Conservation (phyloP, 2,113 vertebrate species). For the Pangasianodon gigas region DNA sequence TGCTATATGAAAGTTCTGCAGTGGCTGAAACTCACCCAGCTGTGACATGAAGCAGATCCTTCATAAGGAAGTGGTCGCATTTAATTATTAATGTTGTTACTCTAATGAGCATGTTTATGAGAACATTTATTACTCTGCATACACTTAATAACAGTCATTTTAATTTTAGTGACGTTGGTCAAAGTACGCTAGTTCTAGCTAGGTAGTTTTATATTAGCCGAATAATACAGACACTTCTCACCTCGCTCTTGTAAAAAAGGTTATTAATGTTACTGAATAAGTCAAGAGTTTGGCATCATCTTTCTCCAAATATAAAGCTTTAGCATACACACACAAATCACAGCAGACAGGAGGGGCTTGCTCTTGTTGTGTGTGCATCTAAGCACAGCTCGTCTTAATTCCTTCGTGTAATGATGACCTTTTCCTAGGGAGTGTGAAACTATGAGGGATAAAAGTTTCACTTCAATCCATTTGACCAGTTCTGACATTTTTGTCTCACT, state of each 20-base stretch:
- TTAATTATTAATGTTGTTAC: neutral
- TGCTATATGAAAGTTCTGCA: neutral
- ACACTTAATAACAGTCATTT: neutral
- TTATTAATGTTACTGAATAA: neutral
- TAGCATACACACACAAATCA: neutral
- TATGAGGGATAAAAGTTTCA: too few species aligned
- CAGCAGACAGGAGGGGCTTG: neutral
- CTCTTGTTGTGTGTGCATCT: neutral
- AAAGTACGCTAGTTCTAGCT: neutral
- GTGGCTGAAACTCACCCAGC: neutral
- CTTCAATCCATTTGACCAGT: neutral
- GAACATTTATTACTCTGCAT: neutral
- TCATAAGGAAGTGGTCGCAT: neutral
- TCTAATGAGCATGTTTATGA: neutral
- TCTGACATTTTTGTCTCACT: neutral
- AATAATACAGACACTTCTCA: neutral
- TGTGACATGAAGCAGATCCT: neutral
- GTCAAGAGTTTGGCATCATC: neutral
- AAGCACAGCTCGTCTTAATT: neutral
- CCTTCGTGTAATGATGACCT: neutral
- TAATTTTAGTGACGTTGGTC: neutral
- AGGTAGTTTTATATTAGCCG: neutral
- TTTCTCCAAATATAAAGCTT: neutral
- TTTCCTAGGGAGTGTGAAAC: too few species aligned
- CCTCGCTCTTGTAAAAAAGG: neutral